Evolutionary conservation across 2,888 invertebrate species (phyloP), one percentile per base, ranked within the genome.

Genomic region (Drosophila phalerata): DNA sequence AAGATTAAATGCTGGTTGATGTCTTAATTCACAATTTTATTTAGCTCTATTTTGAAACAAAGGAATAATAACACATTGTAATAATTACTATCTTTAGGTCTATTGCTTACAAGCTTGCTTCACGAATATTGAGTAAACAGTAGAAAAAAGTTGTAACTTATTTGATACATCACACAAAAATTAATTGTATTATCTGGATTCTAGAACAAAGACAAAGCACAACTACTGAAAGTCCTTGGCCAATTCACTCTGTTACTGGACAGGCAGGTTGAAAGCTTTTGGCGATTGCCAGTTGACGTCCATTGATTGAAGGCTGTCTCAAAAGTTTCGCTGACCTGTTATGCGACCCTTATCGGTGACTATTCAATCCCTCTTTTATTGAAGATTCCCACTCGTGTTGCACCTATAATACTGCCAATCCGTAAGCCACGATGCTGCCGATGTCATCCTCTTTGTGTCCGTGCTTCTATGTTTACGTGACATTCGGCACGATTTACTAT

Each of bases 401-500:
- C 61, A 55, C 51, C 42, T 76, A 48, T 73, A 79, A 81, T 69
- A 72, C 69, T 53, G 73, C 67, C 80, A 82, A 85, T 81, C 60
- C 48, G 40, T 51, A 51, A 80, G 69, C 79, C 55, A 48, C 71
- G 45, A 28, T 63, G 19, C 49, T 22, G 38, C 55, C 25, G n/a
- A 42, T 49, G 48, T 17, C 55, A 43, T 62, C 52, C 40, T 11
- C 40, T 15, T 19, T 48, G 32, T 45, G 38, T 30, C 51, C 45
- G 58, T 64, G 64, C 48, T 71, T 64, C 68, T 53, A 53, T 80
- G 67, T 85, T 79, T 73, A 76, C 85, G 83, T 81, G 81, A 82
- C 81, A 85, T 85, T 85, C 73, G 69, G 83, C 83, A 85, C 80
- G 73, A 82, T 80, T 86, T 67, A 67, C 82, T 69, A 65, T 69